Base-by-base conservation (phyloP, 2,888 invertebrate species). In the Ormyrus nitidulus region DNA sequence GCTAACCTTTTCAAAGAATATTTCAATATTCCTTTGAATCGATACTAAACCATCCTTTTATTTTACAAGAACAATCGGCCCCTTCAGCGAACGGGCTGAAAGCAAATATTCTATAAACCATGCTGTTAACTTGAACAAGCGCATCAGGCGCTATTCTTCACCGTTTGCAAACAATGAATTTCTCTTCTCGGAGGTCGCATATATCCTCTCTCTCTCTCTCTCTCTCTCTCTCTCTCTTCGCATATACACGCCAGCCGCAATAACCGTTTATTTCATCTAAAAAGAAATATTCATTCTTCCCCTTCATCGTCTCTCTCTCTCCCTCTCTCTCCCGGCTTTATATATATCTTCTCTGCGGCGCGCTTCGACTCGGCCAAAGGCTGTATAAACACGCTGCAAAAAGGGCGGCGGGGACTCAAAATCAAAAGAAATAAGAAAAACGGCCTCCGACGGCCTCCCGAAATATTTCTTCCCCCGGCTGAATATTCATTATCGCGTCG, bases 401-500 rank as follows among this genome's bases (percentile, higher is more conserved):
- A 62, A 44, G 34, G 48, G 48, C 6, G 62, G 5, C 49, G 11
- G 46, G 6, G 13, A 53, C 2, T 46, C 58, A 74, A 58, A 48
- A 54, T 56, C 62, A 34, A 58, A 51, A n/a, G 54, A 51, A 64
- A 56, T 56, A 56, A n/a, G 10, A 53, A 48, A 34, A 51, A 1
- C 56, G 7, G 13, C 53, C 34, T 19, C 49, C 13, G 53, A 5
- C 46, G 48, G 56, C 56, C 48, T 46, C 19, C 19, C 78, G 61
- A 73, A 68, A 78, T 78, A 73, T 78, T 70, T 75, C 58, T 71
- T 8, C 62, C 8, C n/a, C 7, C n/a, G 48, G 58, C 74, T 71
- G 75, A 79, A 79, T 79, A 75, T 79, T 79, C 75, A 79, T 75
- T 59, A 65, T 53, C 46, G 19, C n/a, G 51, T 6, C 34, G 6